Conservation (phyloP, 2,797 vertebrate species). For the Propithecus deckenii region DNA sequence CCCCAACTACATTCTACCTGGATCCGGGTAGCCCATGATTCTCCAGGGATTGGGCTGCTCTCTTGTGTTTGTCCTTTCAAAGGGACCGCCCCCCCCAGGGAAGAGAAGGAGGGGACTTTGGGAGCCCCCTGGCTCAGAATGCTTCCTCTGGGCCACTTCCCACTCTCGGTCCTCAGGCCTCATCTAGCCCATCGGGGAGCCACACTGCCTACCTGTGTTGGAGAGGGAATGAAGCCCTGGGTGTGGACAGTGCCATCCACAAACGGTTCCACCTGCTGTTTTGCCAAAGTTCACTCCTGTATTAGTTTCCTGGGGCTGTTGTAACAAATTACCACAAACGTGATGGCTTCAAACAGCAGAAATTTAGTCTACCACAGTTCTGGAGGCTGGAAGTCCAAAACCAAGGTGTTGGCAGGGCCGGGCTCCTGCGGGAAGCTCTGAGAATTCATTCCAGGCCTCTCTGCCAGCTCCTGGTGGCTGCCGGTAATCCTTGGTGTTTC, state of each 20-base stretch:
- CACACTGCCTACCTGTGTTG: neutral
- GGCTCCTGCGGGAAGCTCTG: neutral
- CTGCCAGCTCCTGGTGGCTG: neutral
- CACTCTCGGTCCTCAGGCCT: neutral
- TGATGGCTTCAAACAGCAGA: neutral
- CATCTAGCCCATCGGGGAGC: neutral
- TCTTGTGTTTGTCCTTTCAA: neutral
- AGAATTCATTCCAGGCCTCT: rapidly evolving
- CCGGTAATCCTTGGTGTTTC: rapidly evolving
- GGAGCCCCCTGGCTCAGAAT: neutral
- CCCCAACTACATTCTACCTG: neutral
- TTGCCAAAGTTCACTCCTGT: neutral
- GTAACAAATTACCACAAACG: neutral
- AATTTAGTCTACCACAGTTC: neutral
- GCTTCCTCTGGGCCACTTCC: neutral
- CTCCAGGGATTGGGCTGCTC: too few species aligned
- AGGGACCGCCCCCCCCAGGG: neutral
- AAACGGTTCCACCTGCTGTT: neutral
- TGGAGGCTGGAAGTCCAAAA: neutral
- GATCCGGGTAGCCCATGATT: neutral
- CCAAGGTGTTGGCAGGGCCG: rapidly evolving
- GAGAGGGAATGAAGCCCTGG: neutral
- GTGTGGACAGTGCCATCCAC: neutral
- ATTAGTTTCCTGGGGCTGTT: neutral
- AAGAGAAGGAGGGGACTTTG: too few species aligned